phyloP scores from a whole-genome alignment of 2,797 vertebrate genomes.

The Okamejei kenojei region DNA sequence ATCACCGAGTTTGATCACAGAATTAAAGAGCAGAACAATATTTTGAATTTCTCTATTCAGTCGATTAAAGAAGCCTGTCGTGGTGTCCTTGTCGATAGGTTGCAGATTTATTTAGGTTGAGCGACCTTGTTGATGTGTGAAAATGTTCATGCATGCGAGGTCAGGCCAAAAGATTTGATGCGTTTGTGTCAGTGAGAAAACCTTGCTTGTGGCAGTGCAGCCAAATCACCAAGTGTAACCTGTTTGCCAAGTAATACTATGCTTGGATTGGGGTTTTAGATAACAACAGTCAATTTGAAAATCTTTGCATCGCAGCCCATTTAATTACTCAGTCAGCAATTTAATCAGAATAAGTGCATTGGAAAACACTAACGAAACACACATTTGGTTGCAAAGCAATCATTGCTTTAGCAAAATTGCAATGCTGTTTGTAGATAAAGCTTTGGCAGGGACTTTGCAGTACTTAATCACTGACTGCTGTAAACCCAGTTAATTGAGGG shows the following conservation, averaged over 20 bases:
- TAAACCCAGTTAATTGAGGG: constrained; percentile 4
- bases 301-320: not conserved
- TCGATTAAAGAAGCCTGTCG: not conserved
- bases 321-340: not conserved
- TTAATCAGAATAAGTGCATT: not conserved
- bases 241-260: not conserved
- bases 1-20: too few relatives aligned
- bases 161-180: not conserved
- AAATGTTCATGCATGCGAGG: not conserved
- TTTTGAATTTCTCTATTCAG: not conserved
- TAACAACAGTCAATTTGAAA: constrained; percentile 13
- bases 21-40: too few relatives aligned
- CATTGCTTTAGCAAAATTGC: not conserved
- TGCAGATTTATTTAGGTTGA: not conserved
- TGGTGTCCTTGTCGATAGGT: not conserved
- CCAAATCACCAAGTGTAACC: too few relatives aligned
- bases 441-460: not conserved
- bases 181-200: not conserved
- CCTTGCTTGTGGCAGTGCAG: not conserved
- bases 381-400: not conserved
- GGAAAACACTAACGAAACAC: constrained; percentile 18
- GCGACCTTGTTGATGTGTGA: too few relatives aligned
- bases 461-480: constrained; percentile 3
- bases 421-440: not conserved
- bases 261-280: not conserved